These are phyloP conservation scores for Phataginus tricuspis DNA, from an alignment of 2,797 vertebrate species.

Conservation along the genomic window DNA sequence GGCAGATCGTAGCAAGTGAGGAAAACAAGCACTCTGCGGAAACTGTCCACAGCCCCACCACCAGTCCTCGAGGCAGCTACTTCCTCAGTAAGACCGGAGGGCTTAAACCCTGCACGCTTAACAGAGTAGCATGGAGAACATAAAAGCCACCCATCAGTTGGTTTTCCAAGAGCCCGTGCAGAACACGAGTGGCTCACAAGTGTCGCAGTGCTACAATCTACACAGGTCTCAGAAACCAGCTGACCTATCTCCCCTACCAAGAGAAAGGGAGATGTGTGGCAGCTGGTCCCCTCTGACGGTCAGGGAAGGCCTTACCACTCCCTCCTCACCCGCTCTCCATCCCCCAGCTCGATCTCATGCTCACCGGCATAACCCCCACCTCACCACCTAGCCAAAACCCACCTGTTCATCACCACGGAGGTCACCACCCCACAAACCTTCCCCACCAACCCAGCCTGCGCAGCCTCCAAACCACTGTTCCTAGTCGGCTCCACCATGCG, in stretches of 20 bases:
- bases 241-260: not conserved
- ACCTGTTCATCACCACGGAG: not conserved
- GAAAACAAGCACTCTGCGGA: rapidly evolving
- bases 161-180: not conserved
- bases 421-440: not conserved
- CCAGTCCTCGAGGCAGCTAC: rapidly evolving
- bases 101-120: no score
- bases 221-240: not conserved
- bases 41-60: rapidly evolving
- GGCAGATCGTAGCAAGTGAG: rapidly evolving
- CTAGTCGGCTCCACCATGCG: rapidly evolving
- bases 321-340: rapidly evolving
- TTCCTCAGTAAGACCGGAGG: not conserved
- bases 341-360: not conserved
- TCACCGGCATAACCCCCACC: not conserved
- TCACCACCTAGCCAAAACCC: not conserved
- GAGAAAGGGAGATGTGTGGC: rapidly evolving
- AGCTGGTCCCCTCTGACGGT: not conserved
- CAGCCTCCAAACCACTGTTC: rapidly evolving
- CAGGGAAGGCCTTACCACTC: not conserved
- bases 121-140: not conserved
- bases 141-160: rapidly evolving
- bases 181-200: rapidly evolving
- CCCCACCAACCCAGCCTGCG: not conserved
- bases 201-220: rapidly evolving